phyloP scores from a whole-genome alignment of 1,140 invertebrate species.

The Temnothorax curvispinosus region DNA sequence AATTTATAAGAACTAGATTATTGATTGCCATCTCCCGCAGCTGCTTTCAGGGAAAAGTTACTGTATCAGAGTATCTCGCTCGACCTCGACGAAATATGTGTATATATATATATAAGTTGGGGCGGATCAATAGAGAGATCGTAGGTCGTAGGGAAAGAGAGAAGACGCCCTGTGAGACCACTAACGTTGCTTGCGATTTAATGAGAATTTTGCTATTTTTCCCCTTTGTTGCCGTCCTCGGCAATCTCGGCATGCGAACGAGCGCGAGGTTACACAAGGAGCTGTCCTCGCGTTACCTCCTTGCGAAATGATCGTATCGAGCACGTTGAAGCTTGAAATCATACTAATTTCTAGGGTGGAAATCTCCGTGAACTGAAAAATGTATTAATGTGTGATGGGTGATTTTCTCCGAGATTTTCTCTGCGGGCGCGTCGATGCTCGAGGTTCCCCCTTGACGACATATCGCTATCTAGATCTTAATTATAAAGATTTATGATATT shows the following conservation, averaged over 20 bases:
- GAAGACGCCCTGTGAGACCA: too few species aligned
- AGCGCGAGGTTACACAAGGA: background rate
- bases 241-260: too few species aligned
- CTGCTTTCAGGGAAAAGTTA: too few species aligned
- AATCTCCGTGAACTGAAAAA: background rate
- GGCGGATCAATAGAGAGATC: background rate
- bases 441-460: background rate
- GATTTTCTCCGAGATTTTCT: background rate
- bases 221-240: background rate
- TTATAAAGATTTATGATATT: background rate
- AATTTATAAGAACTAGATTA: background rate
- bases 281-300: background rate
- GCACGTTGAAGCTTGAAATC: background rate
- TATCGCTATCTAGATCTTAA: background rate
- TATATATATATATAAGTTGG: background rate
- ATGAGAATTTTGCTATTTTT: background rate
- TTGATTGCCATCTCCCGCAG: background rate
- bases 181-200: background rate
- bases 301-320: background rate
- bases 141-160: background rate
- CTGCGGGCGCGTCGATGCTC: too few species aligned
- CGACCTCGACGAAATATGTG: too few species aligned
- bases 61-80: background rate
- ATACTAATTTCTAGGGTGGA: background rate
- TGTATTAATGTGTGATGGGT: too few species aligned